Percentiles rank a stretch among this genome's conserved stretches.
These are phyloP conservation scores for Nasonia longicornis DNA, from an alignment of 1,140 invertebrate genomes.

Conservation along the genomic window DNA sequence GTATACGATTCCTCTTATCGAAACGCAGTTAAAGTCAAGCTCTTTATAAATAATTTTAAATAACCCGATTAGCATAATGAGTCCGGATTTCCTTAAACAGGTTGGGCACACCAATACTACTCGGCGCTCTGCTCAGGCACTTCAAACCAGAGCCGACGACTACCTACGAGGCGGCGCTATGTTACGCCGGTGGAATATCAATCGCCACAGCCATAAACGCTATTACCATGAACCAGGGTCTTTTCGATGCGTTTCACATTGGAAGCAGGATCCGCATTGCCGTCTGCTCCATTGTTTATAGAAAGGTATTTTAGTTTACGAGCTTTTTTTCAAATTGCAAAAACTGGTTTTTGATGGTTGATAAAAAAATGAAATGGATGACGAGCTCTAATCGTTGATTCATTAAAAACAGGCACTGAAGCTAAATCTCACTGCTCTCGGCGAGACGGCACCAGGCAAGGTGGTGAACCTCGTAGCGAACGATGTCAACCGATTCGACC, in stretches of 20 bases:
- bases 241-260: constrained; percentile 72
- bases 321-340: not conserved
- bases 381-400: too few relatives aligned
- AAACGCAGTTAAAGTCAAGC: not conserved
- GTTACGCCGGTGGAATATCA: constrained; percentile 74
- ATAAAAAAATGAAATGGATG: too few relatives aligned
- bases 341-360: not conserved
- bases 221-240: constrained; percentile 73
- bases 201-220: constrained; percentile 68
- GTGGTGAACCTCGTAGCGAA: constrained; percentile 88
- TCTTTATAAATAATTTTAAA: too few relatives aligned
- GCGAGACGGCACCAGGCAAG: constrained; percentile 84
- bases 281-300: constrained; percentile 76
- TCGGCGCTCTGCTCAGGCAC: constrained; percentile 70
- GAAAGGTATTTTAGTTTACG: constrained; percentile 69
- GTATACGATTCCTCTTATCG: too few relatives aligned
- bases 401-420: constrained; percentile 67
- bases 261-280: constrained; percentile 74
- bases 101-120: constrained; percentile 68
- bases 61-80: too few relatives aligned
- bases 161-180: constrained; percentile 67
- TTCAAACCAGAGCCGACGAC: constrained; percentile 65
- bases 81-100: constrained; percentile 44
- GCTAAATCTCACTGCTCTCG: constrained; percentile 76
- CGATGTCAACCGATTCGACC: constrained; percentile 78